Evolutionary conservation across 1,140 invertebrate genomes (phyloP).

Genomic region (Scaptodrosophila lebanonensis): DNA sequence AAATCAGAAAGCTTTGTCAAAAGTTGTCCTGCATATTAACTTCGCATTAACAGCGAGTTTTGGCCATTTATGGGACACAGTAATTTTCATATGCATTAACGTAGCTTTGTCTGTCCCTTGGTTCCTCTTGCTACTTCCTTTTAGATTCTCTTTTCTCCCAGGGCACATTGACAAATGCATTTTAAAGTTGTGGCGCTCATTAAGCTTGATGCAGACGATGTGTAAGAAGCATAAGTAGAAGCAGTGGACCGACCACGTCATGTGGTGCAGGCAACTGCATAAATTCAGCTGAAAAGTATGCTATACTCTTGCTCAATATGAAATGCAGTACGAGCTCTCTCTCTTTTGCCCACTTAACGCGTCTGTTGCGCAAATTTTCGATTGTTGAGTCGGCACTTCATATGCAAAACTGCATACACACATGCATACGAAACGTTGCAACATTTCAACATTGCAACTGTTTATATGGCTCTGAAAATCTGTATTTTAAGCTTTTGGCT

Average conservation of each 20-base stretch:
- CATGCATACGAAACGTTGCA: slow-evolving; percentile 20
- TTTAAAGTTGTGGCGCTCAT: slow-evolving; percentile 19
- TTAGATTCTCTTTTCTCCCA: too few species aligned
- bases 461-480: slow-evolving; percentile 50
- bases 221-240: too few species aligned
- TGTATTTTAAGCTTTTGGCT: slow-evolving; percentile 67
- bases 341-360: slow-evolving; percentile 60
- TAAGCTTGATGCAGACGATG: slow-evolving; percentile 4
- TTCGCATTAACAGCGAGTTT: too few species aligned
- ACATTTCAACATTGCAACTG: slow-evolving; percentile 25
- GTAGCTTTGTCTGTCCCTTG: neutral
- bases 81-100: neutral
- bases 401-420: slow-evolving; percentile 60
- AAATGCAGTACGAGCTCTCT: too few species aligned
- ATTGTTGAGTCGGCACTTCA: slow-evolving; percentile 71
- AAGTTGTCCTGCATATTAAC: too few species aligned
- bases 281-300: slow-evolving; percentile 57
- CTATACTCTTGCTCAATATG: slow-evolving; percentile 49
- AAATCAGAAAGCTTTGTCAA: too few species aligned
- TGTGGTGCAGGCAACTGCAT: slow-evolving; percentile 37
- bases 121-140: too few species aligned
- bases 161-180: slow-evolving; percentile 16
- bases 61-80: too few species aligned
- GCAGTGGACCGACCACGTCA: slow-evolving; percentile 42
- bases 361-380: slow-evolving; percentile 71